Base-by-base conservation (phyloP, 2,888 invertebrate genomes). In the Linnaemya vulpina region DNA sequence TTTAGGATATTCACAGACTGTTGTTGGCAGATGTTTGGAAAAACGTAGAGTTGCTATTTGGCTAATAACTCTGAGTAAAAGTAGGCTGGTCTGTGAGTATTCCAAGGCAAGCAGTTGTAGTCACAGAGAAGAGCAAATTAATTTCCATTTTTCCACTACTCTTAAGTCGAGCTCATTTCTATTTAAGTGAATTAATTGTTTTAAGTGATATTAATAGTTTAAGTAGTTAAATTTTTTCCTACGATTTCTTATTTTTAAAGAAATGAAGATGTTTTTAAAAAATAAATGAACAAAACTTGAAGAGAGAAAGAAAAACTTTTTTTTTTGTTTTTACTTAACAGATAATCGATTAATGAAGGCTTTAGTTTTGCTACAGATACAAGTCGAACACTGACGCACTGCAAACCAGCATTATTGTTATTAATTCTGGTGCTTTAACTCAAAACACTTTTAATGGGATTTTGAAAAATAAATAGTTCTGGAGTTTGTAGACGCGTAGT, bases 171-270 rank as follows among this genome's bases (percentile, higher is more conserved):
- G n/a, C 30, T 49, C 17, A 17, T 22, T 22, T n/a, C 43, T 7
- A 20, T 1, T 8, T 38, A 1, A 30, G 0, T 25, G 11, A 30
- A 11, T 30, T 30, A 65, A n/a, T n/a, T 63, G 17, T 43, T 43
- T 77, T 67, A 71, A 73, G 79, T 75, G 70, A 75, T 79, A 78
- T 70, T 70, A 63, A 75, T 79, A 74, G 51, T 71, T 5, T 84
- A 84, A 70, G 79, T 84, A 84, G 83, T 75, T 22, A 63, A 75
- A 79, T 70, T 73, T 40, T 70, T 30, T 46, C 22, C 8, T 15
- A n/a, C 30, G 49, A 70, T 70, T 75, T 82, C 75, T 67, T 82
- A 65, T 76, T 65, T 82, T 65, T 58, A 60, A 71, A 71, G 58
- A 49, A 70, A 63, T 46, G n/a, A 65, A 65, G 60, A 22, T 13